These are phyloP conservation scores for Gymnarchus niloticus DNA, from an alignment of 2,113 vertebrate genomes.

Conservation along the genomic window DNA sequence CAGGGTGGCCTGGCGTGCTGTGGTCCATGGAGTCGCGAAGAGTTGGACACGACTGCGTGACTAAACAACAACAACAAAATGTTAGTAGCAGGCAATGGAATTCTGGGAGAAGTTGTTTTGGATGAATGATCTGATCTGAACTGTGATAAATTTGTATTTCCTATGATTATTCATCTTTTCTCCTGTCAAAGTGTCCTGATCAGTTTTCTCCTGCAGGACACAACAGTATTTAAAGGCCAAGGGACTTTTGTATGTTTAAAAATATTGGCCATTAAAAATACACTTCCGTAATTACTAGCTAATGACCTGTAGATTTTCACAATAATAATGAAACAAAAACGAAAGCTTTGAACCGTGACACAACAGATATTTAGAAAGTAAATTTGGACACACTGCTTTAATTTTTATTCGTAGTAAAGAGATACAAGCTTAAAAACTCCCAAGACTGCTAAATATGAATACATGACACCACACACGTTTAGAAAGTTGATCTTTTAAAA, in stretches of 20 bases:
- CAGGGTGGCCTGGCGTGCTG: too few relatives aligned
- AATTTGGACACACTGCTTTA: slow-evolving; percentile 17
- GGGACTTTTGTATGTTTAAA: background rate
- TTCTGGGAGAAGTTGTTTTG: too few relatives aligned
- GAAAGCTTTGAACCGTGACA: background rate
- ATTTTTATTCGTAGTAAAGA: slow-evolving; percentile 45
- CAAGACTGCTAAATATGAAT: slow-evolving; percentile 59
- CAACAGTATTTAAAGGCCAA: background rate
- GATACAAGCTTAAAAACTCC: slow-evolving; percentile 60
- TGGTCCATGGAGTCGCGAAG: too few relatives aligned
- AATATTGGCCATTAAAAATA: background rate
- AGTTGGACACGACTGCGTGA: too few relatives aligned
- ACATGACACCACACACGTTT: slow-evolving; percentile 58
- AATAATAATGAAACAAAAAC: background rate
- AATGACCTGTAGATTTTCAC: background rate
- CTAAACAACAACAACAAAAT: too few relatives aligned
- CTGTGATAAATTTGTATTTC: background rate
- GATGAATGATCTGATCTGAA: background rate
- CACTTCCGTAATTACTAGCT: background rate
- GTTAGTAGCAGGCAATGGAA: too few relatives aligned
- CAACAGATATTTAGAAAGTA: background rate
- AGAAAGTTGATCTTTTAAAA: slow-evolving; percentile 31
- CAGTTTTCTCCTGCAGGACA: background rate
- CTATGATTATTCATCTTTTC: background rate
- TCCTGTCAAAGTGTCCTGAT: background rate